Conservation (phyloP, 2,888 invertebrate genomes). For the Sinotaia quadrata region DNA sequence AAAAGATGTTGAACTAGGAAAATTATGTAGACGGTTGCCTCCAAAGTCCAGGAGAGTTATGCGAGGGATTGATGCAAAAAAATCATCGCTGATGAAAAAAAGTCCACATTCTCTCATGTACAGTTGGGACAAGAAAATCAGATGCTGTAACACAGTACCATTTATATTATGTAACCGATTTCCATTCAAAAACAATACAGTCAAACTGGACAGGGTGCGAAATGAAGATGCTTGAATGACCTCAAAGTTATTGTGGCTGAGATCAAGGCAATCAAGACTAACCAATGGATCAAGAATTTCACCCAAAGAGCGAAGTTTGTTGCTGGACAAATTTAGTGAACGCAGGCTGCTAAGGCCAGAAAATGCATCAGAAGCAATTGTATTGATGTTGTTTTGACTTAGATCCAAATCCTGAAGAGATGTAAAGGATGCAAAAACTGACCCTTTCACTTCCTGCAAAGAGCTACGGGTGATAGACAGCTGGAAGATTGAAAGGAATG, state of each 20-base stretch:
- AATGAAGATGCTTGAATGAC: constrained; percentile 47
- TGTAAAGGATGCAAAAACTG: constrained; percentile 43
- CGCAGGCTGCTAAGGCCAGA: constrained; percentile 40
- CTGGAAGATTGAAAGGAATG: constrained; percentile 26
- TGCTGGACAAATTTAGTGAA: constrained; percentile 52
- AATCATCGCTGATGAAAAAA: constrained; percentile 44
- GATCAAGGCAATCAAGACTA: constrained; percentile 43
- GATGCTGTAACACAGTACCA: constrained; percentile 47
- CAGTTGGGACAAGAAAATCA: constrained; percentile 45
- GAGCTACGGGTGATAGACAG: constrained; percentile 40
- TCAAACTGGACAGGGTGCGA: constrained; percentile 41
- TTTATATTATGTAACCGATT: constrained; percentile 49
- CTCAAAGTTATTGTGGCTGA: constrained; percentile 47
- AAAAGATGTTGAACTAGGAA: constrained; percentile 45
- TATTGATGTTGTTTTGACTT: constrained; percentile 45
- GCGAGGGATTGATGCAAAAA: constrained; percentile 45
- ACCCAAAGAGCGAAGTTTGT: constrained; percentile 42
- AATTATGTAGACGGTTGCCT: constrained; percentile 46
- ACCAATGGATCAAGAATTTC: constrained; percentile 42
- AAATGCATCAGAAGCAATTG: constrained; percentile 46
- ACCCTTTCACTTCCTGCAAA: constrained; percentile 41
- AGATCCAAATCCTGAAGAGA: constrained; percentile 43
- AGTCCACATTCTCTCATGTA: constrained; percentile 49
- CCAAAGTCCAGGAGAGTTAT: constrained; percentile 51
- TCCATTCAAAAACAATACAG: constrained; percentile 46